phyloP scores from a whole-genome alignment of 2,113 vertebrate species.

The Paralichthys olivaceus region DNA sequence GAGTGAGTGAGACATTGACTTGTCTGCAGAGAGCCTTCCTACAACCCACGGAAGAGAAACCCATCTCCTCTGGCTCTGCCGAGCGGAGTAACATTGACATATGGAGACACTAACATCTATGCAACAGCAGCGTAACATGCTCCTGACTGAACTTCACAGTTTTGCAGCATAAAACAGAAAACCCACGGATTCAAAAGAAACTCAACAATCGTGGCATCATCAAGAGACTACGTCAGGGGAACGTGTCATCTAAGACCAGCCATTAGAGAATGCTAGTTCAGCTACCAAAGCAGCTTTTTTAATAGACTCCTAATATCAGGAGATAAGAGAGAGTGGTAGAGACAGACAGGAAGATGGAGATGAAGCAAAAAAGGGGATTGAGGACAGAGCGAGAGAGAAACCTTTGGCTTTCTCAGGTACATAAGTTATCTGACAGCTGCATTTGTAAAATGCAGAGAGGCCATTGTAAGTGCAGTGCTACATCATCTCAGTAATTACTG shows the following conservation, averaged over 20 bases:
- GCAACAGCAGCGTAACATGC: conserved; percentile 10
- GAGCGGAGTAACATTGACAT: conserved; percentile 9
- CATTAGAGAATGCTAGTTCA: conserved; percentile 34
- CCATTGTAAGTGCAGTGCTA: conserved; percentile 19
- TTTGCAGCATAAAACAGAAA: conserved; percentile 23
- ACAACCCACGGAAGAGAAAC: conserved; percentile 52
- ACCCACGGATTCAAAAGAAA: conserved; percentile 7
- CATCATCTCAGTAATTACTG: conserved; percentile 46
- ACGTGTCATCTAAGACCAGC: conserved; percentile 18
- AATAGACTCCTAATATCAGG: conserved; percentile 57
- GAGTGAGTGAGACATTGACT: conserved; percentile 66
- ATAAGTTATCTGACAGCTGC: conserved; percentile 45
- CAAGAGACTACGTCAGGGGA: conserved; percentile 31
- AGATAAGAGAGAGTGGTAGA: conserved; percentile 40
- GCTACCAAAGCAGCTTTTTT: conserved; percentile 45
- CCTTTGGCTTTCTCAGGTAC: conserved; percentile 32
- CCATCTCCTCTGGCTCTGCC: conserved; percentile 24
- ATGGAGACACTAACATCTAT: not conserved
- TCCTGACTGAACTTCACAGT: conserved; percentile 6
- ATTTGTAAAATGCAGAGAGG: conserved; percentile 43
- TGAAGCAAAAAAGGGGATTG: conserved; percentile 29
- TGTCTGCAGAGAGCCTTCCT: conserved; percentile 69
- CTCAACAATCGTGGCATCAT: conserved; percentile 9
- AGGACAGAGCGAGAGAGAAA: conserved; percentile 20
- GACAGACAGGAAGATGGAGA: conserved; percentile 34